These are phyloP conservation scores for Megamerina dolium DNA, from an alignment of 2,888 invertebrate genomes.

Conservation along the genomic window DNA sequence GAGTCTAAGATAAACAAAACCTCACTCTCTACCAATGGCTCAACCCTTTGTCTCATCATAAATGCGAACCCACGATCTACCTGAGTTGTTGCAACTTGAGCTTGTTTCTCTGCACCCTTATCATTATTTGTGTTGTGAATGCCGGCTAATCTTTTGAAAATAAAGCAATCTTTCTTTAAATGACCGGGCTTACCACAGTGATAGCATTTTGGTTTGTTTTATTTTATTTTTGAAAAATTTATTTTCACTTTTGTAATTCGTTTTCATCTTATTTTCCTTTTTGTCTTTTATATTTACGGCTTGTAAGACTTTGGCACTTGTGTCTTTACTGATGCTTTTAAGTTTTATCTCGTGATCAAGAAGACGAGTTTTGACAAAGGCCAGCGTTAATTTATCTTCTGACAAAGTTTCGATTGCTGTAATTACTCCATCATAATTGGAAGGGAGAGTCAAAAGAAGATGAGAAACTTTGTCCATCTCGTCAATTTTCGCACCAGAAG, in stretches of 20 bases:
- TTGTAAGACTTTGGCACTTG: conserved; percentile 15
- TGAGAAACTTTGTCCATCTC: conserved; percentile 19
- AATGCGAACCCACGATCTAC: conserved; percentile 12
- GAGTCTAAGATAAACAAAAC: conserved; percentile 17
- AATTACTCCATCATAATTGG: conserved; percentile 15
- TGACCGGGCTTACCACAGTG: conserved; percentile 34
- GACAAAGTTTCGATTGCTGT: conserved; percentile 16
- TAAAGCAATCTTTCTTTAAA: conserved; percentile 24
- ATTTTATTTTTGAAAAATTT: conserved; percentile 8
- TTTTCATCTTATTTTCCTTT: conserved; percentile 10
- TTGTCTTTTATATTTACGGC: conserved; percentile 3
- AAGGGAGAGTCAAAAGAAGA: conserved; percentile 14
- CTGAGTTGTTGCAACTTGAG: conserved; percentile 8
- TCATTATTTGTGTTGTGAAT: too few species aligned
- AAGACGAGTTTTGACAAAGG: conserved; percentile 16
- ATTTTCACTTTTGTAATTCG: conserved; percentile 3
- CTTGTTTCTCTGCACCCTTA: conserved; percentile 6
- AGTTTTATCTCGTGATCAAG: conserved; percentile 18
- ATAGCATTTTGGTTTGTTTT: conserved; percentile 24
- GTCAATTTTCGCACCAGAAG: conserved; percentile 18
- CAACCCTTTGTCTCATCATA: conserved; percentile 8
- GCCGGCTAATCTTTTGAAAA: neutral
- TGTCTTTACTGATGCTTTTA: conserved; percentile 8
- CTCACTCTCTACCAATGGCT: neutral
- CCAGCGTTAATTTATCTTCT: conserved; percentile 11